These are phyloP conservation scores for Trichoplusia ni DNA, from an alignment of 1,140 invertebrate species.

Conservation along the genomic window DNA sequence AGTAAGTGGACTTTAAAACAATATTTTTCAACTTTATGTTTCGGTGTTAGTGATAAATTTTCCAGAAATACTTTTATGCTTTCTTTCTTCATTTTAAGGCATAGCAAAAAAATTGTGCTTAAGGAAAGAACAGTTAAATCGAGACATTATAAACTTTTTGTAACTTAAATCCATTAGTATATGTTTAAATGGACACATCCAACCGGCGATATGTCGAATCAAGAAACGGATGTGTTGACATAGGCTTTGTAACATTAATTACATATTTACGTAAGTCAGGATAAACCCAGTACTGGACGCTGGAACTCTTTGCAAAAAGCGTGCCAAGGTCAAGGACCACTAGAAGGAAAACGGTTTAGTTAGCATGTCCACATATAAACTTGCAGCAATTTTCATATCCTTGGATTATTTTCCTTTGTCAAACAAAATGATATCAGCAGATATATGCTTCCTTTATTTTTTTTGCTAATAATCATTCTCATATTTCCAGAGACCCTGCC, in stretches of 20 bases:
- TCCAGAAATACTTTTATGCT: too few relatives aligned
- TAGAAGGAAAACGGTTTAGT: slow-evolving; percentile 28
- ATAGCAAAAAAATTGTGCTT: too few relatives aligned
- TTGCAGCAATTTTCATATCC: background rate
- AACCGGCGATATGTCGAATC: too few relatives aligned
- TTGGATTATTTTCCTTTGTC: slow-evolving; percentile 3
- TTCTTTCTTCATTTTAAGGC: too few relatives aligned
- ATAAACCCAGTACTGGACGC: slow-evolving; percentile 32
- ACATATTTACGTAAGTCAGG: slow-evolving; percentile 32
- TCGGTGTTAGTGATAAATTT: too few relatives aligned
- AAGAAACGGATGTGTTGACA: too few relatives aligned
- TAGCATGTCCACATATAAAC: background rate
- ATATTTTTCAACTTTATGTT: background rate
- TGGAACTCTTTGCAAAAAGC: slow-evolving; percentile 39
- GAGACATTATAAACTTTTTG: too few relatives aligned
- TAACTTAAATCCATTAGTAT: background rate
- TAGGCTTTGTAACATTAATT: background rate
- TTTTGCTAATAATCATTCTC: background rate
- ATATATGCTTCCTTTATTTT: too few relatives aligned
- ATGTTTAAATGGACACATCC: background rate
- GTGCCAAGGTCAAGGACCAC: slow-evolving; percentile 44
- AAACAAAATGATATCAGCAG: too few relatives aligned
- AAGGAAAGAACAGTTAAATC: too few relatives aligned
- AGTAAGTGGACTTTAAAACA: slow-evolving; percentile 79
- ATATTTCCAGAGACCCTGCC: slow-evolving; percentile 82